A percentile compares a stretch with the other conserved stretches of the same genome.
Evolutionary conservation across 2,797 vertebrate genomes (phyloP).

Genomic region (Toxotes lorentzi): DNA sequence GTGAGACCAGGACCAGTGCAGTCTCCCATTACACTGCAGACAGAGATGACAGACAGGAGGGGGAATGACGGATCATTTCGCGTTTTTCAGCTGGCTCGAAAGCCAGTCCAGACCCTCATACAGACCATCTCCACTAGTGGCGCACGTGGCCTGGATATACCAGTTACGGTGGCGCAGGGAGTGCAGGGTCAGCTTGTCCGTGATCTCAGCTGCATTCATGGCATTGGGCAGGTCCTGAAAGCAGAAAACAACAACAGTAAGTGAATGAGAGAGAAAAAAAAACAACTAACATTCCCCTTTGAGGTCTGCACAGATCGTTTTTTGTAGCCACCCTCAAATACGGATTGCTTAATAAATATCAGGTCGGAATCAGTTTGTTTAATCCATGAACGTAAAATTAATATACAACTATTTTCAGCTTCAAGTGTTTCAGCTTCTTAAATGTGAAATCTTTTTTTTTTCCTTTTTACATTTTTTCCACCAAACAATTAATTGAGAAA

Average conservation of each 20-base stretch:
- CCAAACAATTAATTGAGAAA: no score
- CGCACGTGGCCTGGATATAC: conserved; percentile 88
- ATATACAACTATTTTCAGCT: neutral
- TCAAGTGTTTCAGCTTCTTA: neutral
- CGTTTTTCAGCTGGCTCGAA: conserved; percentile 82
- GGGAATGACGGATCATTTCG: conserved; percentile 80
- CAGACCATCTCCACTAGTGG: conserved; percentile 86
- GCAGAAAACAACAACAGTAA: neutral
- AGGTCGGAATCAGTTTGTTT: no score
- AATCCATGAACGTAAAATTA: no score
- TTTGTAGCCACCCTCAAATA: neutral
- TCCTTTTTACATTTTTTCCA: no score
- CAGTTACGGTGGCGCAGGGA: conserved; percentile 81
- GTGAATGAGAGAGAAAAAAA: neutral
- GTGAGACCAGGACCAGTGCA: conserved; percentile 70
- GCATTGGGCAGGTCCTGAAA: conserved; percentile 86
- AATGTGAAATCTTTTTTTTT: no score
- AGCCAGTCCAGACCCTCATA: conserved; percentile 89
- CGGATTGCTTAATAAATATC: neutral
- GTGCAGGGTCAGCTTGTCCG: conserved; percentile 85
- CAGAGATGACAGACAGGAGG: conserved; percentile 60
- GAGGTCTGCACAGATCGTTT: no score
- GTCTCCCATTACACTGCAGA: conserved; percentile 65
- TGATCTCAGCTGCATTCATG: conserved; percentile 87
- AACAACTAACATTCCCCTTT: neutral